These are phyloP conservation scores for Palloptera scutellata DNA, from an alignment of 2,888 invertebrate genomes.

Conservation along the genomic window DNA sequence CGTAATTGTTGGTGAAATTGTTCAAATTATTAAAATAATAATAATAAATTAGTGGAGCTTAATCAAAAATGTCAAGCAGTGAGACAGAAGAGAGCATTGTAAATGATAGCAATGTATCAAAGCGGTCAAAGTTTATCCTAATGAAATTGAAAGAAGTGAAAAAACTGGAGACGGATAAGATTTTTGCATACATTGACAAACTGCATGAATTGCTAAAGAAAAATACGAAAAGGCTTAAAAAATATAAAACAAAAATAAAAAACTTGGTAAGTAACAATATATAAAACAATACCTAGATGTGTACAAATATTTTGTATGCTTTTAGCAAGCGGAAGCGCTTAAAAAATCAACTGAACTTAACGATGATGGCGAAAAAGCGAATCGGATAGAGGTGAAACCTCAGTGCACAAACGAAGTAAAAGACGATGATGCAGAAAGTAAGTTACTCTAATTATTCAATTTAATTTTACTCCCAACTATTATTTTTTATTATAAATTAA, in stretches of 20 bases:
- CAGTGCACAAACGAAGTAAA: background rate
- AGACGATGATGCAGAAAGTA: background rate
- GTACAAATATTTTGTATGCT: too few species aligned
- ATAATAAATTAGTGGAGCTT: background rate
- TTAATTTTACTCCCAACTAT: background rate
- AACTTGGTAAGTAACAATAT: conserved; percentile 64
- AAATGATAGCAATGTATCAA: conserved; percentile 35
- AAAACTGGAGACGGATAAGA: conserved; percentile 42
- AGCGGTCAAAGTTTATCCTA: conserved; percentile 39
- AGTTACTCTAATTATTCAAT: background rate
- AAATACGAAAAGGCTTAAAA: conserved; percentile 69
- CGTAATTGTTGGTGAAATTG: background rate
- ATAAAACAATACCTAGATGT: background rate
- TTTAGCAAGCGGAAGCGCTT: too few species aligned
- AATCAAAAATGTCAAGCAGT: conserved; percentile 41
- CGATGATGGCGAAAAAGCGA: background rate
- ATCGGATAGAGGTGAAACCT: background rate
- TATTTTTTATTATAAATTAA: background rate
- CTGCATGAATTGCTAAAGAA: conserved; percentile 53
- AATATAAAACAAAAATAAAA: conserved; percentile 68
- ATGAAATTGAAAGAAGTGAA: conserved; percentile 39
- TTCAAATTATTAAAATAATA: background rate
- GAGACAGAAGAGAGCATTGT: conserved; percentile 34
- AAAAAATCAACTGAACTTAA: too few species aligned
- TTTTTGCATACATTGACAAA: conserved; percentile 54